Conservation (phyloP, 2,797 vertebrate species). For the Chelonia mydas region DNA sequence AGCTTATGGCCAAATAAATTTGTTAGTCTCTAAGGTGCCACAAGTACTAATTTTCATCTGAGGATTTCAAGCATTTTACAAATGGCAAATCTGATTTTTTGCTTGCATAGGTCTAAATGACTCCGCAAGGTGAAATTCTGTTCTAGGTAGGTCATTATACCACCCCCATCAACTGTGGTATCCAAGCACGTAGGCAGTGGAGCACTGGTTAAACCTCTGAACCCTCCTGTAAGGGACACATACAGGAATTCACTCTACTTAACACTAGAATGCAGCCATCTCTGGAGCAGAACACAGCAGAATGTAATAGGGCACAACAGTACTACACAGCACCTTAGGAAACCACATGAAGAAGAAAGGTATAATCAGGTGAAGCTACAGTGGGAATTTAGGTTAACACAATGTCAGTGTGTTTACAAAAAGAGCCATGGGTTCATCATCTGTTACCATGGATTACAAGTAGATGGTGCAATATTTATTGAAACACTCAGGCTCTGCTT, state of each 20-base stretch:
- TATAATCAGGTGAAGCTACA: not conserved
- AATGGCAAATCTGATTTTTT: not conserved
- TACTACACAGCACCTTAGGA: not conserved
- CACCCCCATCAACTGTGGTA: not conserved
- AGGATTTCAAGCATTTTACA: not conserved
- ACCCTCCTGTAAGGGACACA: not conserved
- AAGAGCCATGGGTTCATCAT: not conserved
- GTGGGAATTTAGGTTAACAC: not conserved
- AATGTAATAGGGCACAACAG: not conserved
- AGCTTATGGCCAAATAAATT: too few relatives aligned
- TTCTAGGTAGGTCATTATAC: not conserved
- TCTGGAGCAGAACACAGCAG: not conserved
- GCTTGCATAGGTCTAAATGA: not conserved
- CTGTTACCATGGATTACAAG: not conserved
- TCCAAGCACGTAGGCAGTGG: not conserved
- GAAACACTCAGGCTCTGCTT: not conserved
- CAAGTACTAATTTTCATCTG: not conserved
- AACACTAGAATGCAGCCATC: not conserved
- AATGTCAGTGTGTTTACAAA: not conserved
- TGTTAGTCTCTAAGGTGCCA: too few relatives aligned
- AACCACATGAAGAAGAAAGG: not conserved
- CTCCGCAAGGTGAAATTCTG: fast-evolving
- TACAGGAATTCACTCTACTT: not conserved
- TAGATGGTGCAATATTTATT: not conserved
- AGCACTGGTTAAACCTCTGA: not conserved